Conservation (phyloP, 2,113 vertebrate species). For the Eurypyga helias region DNA sequence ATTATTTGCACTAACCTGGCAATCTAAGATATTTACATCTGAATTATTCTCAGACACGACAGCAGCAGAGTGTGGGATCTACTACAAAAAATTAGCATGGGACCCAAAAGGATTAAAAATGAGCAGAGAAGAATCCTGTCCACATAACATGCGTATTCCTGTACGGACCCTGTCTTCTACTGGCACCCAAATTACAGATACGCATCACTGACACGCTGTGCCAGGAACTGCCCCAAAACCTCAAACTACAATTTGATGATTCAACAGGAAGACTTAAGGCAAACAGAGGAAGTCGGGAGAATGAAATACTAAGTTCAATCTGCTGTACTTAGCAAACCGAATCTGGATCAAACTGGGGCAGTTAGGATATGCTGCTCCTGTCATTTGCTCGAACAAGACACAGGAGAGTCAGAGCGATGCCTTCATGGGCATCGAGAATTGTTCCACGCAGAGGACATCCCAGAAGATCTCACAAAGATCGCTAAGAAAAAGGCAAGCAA, state of each 20-base stretch:
- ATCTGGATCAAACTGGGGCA: background rate
- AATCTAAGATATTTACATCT: background rate
- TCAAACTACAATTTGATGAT: background rate
- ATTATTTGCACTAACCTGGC: background rate
- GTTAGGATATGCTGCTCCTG: background rate
- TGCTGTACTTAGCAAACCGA: background rate
- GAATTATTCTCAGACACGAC: background rate
- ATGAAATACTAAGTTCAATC: background rate
- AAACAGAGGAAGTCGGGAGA: background rate
- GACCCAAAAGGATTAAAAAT: background rate
- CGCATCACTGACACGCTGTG: background rate
- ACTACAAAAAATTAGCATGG: background rate
- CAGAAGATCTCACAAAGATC: background rate
- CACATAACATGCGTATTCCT: background rate
- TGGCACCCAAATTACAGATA: background rate
- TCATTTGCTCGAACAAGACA: background rate
- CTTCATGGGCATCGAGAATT: background rate
- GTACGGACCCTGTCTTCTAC: background rate
- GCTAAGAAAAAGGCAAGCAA: background rate
- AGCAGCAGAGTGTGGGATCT: background rate
- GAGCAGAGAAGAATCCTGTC: background rate
- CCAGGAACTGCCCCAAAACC: constrained; percentile 1
- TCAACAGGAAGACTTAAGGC: background rate
- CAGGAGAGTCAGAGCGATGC: background rate
- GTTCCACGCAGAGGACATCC: background rate